Evolutionary conservation across 2,888 invertebrate genomes (phyloP), one percentile per base, ranked within the genome.

Genomic region (Pedicia rivosa): DNA sequence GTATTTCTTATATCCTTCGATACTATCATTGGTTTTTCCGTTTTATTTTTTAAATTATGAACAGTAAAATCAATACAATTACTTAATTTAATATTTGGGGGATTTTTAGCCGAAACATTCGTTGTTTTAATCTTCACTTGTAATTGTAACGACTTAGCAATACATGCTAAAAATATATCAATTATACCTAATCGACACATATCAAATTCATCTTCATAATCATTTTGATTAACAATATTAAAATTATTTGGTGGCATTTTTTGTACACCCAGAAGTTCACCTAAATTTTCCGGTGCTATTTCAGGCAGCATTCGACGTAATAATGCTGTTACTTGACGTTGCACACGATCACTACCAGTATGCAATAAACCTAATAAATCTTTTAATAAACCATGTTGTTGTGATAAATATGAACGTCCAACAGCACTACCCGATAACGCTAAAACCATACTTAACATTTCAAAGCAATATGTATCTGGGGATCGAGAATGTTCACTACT

Each of bases 391-490:
- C 81, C 84, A 33, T 79, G 75, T 50, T 92, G 90, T 52, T 90
- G 87, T 0, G 92, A 86, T 10, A 95, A 64, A 57, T 94, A 92
- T 2, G 80, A 74, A 19, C 91, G 69, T 0, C 94, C 94, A 0
- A 92, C 88, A 1, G 78, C 72, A 47, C 91, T 92, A 3, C 94
- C 94, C 43, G 91, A 92, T 28, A 95, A 62, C 0, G 95, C 94
- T 48, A 92, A 59, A 15, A 72, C 92, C 81, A 94, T 81, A 4
- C 91, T 91, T 15, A 95, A 64, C 86, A 95, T 88, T 66, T 95
- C 94, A 55, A 94, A 95, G 63, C 94, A 94, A 58, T 92, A 95
- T n/a, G 88, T 88, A 57, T 95, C 94, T 3, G 55, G 46, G 34
- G 59, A 47, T 44, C 57, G 48, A 50, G 48, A 47, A 2, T 56